Evolutionary conservation across 2,888 invertebrate genomes (phyloP).

Genomic region (Pyrrhosoma nymphula): DNA sequence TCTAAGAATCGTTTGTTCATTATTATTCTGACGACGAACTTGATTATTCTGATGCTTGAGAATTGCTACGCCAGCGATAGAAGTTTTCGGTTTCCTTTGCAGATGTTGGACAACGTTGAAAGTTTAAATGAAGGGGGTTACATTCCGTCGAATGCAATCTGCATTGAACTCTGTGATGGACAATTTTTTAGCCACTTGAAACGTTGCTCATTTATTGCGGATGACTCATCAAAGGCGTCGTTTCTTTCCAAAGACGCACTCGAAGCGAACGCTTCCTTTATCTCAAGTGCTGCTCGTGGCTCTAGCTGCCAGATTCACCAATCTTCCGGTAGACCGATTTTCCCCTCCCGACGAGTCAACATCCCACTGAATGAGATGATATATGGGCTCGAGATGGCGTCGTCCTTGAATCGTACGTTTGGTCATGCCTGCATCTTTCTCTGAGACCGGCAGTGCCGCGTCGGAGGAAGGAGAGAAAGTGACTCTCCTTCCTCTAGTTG

Average conservation of each 20-base stretch:
- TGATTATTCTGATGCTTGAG: no score
- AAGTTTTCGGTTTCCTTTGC: no score
- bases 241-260: background rate
- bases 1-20: no score
- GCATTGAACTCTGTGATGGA: background rate
- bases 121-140: no score
- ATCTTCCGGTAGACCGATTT: background rate
- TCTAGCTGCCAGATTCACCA: background rate
- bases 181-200: background rate
- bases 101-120: no score
- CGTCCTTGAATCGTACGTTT: background rate
- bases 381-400: background rate
- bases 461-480: background rate
- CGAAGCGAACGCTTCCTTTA: background rate
- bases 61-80: no score
- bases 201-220: background rate
- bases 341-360: background rate
- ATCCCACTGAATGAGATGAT: background rate
- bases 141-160: background rate
- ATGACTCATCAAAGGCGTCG: background rate
- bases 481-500: background rate
- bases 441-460: background rate
- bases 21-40: no score
- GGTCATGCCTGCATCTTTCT: background rate
- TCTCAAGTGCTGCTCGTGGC: background rate